Evolutionary conservation across 2,888 invertebrate genomes (phyloP).

Genomic region (Drosophila maculinotata): DNA sequence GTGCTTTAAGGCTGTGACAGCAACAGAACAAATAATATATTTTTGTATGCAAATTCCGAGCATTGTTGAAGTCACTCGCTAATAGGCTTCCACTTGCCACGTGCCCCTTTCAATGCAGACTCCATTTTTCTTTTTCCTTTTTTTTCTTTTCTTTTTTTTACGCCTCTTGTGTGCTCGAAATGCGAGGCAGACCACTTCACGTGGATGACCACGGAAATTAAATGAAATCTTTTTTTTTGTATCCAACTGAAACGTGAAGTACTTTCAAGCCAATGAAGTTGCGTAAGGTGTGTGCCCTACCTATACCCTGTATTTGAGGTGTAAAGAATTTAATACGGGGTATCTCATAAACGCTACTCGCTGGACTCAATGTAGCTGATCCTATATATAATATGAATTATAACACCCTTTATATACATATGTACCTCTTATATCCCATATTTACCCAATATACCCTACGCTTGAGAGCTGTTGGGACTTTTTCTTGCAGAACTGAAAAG

Average conservation of each 20-base stretch:
- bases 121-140: conserved; percentile 21
- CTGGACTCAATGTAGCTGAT: background rate
- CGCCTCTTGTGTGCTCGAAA: conserved; percentile 47
- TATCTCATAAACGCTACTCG: background rate
- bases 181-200: conserved; percentile 72
- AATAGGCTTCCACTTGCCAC: conserved; percentile 49
- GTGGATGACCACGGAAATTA: conserved; percentile 76
- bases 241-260: conserved; percentile 31
- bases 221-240: conserved; percentile 60
- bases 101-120: conserved; percentile 37
- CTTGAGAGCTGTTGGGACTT: too few species aligned
- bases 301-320: conserved; percentile 25
- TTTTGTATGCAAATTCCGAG: conserved; percentile 68
- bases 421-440: too few species aligned
- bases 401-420: too few species aligned
- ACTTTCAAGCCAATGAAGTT: conserved; percentile 50
- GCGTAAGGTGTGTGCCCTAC: background rate
- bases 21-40: conserved; percentile 62
- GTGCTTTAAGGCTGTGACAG: conserved; percentile 55
- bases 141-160: conserved; percentile 6
- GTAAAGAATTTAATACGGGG: background rate
- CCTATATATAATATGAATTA: too few species aligned
- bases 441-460: too few species aligned
- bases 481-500: too few species aligned
- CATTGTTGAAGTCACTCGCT: conserved; percentile 58